These are phyloP conservation scores for Lontra canadensis DNA, from an alignment of 2,113 vertebrate genomes.

Conservation along the genomic window DNA sequence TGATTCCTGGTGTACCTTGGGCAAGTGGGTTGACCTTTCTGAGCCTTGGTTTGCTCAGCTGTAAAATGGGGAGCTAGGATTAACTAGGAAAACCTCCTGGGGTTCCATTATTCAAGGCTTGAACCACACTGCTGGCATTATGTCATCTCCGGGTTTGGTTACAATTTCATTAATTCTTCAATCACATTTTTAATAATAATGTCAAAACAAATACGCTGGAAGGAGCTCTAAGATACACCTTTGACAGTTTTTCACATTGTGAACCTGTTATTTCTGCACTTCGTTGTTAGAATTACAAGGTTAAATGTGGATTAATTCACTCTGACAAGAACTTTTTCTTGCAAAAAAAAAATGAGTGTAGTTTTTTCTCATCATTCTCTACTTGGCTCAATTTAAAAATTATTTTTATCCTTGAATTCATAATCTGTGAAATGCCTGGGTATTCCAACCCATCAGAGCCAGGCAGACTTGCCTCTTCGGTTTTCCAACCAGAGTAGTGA, in stretches of 20 bases:
- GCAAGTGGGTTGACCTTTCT: not conserved
- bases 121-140: not conserved
- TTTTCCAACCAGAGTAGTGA: not conserved
- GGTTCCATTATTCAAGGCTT: not conserved
- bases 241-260: not conserved
- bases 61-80: not conserved
- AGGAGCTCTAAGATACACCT: conserved; percentile 32
- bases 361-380: not conserved
- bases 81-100: not conserved
- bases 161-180: conserved; percentile 66
- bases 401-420: conserved; percentile 29
- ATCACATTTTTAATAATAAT: conserved; percentile 67
- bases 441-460: not conserved
- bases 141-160: conserved; percentile 55
- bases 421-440: not conserved
- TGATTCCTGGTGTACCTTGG: not conserved
- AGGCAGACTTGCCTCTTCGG: not conserved
- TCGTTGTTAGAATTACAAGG: conserved; percentile 49
- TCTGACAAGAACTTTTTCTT: not conserved
- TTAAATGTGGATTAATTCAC: conserved; percentile 39
- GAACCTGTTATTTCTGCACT: not conserved
- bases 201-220: conserved; percentile 62
- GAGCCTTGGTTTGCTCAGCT: not conserved
- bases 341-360: not conserved
- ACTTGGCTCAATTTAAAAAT: conserved; percentile 38